phyloP scores from a whole-genome alignment of 2,113 vertebrate genomes.

The Lasiurus cinereus region DNA sequence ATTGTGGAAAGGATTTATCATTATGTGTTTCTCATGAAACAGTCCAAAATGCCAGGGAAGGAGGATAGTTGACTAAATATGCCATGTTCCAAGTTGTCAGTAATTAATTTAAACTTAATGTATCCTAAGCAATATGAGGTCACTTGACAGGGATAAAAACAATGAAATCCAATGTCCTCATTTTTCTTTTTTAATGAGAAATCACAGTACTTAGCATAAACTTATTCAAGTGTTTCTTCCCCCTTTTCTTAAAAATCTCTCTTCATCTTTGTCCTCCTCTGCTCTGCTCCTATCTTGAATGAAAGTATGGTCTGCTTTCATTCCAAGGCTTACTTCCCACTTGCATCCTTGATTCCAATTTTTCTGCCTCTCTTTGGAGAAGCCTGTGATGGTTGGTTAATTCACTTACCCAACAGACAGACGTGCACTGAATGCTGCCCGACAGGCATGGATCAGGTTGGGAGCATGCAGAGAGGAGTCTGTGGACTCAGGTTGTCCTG shows the following conservation, averaged over 20 bases:
- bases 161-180: not conserved
- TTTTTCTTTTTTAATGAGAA: conserved; percentile 3
- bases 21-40: conserved; percentile 30
- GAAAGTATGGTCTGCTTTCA: not conserved
- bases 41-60: not conserved
- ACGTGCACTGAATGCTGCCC: not conserved
- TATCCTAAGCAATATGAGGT: conserved; percentile 6
- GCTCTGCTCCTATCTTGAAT: not conserved
- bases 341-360: not conserved
- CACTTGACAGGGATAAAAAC: conserved; percentile 37
- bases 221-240: not conserved
- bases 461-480: not conserved
- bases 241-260: not conserved
- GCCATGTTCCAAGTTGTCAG: not conserved
- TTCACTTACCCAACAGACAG: not conserved
- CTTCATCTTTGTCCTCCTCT: not conserved
- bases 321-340: not conserved
- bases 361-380: not conserved
- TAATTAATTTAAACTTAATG: conserved; percentile 37
- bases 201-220: conserved; percentile 1
- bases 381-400: not conserved
- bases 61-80: not conserved
- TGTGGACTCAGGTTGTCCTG: no score
- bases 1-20: conserved; percentile 27
- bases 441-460: not conserved